phyloP scores from a whole-genome alignment of 2,888 invertebrate genomes.

The Drosophila kuntzei region DNA sequence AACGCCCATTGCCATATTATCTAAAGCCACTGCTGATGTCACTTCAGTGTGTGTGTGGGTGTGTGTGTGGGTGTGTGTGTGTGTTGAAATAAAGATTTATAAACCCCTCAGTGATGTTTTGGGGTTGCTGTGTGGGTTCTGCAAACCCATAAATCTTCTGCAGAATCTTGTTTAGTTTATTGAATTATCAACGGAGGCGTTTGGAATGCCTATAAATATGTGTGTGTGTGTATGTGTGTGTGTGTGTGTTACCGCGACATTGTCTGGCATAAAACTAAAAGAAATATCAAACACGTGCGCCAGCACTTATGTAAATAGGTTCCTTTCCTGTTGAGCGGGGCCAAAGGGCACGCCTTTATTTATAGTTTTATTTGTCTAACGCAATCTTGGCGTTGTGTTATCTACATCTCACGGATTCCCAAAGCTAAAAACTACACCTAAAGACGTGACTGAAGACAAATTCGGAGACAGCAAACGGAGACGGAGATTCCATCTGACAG shows the following conservation, averaged over 20 bases:
- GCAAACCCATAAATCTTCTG: slow-evolving; percentile 76
- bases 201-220: slow-evolving; percentile 16
- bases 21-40: slow-evolving; percentile 45
- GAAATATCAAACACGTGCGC: slow-evolving; percentile 76
- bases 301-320: slow-evolving; percentile 75
- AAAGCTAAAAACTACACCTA: slow-evolving; percentile 16
- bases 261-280: slow-evolving; percentile 73
- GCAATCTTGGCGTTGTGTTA: slow-evolving; percentile 39
- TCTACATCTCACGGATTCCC: slow-evolving; percentile 63
- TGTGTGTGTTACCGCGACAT: slow-evolving; percentile 19
- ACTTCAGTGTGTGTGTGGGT: slow-evolving; percentile 17
- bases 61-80: slow-evolving; percentile 9
- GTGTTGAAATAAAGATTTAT: slow-evolving; percentile 74
- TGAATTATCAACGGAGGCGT: slow-evolving; percentile 72
- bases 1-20: slow-evolving; percentile 11
- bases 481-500: slow-evolving; percentile 1
- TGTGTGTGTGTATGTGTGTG: slow-evolving; percentile 17
- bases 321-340: slow-evolving; percentile 5
- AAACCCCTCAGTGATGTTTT: slow-evolving; percentile 55
- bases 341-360: slow-evolving; percentile 51
- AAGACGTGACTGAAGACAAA: slow-evolving; percentile 1
- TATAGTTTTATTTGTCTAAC: slow-evolving; percentile 76
- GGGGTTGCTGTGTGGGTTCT: slow-evolving; percentile 55
- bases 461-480: neutral
- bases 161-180: slow-evolving; percentile 80